Evolutionary conservation across 2,888 invertebrate genomes (phyloP), one percentile per base, ranked within the genome.

Genomic region (Apamea epomidion): DNA sequence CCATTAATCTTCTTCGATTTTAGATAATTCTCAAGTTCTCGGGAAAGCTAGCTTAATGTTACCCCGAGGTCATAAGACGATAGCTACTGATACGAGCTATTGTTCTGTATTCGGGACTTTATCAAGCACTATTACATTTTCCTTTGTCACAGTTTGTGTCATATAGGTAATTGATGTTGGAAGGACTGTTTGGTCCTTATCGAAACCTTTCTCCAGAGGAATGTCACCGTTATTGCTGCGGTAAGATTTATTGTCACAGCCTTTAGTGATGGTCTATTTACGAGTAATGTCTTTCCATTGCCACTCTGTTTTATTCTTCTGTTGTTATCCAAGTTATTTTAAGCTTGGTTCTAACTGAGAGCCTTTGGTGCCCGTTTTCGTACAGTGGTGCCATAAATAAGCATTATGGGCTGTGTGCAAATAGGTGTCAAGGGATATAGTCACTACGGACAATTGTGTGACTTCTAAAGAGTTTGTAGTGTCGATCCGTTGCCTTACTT

Each of bases 1-100:
- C 91, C 91, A 93, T 94, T 93, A 92, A 93, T 93, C 93, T 91
- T 93, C 93, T 92, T 93, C 93, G 93, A 94, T 94, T 92, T 91
- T 88, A 92, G 93, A 94, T 94, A 93, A 93, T 92, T 90, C 89
- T 81, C 86, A 86, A 90, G 86, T 90, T 89, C 88, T 91, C 88
- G 91, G 84, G 90, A 93, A 94, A 93, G 93, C 91, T 87, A 89
- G 80, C 85, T 90, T 91, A 91, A 91, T 87, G 90, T 90, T 88
- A 89, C 89, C 90, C 89, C 90, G 76, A 67, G 82, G 88, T 84
- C 82, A 67, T 78, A 42, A 86, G 80, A 86, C 83, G 90, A 88
- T 89, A 78, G 74, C 87, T 87, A 84, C 88, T 86, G 90, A 87
- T 91, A 90, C 82, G 74, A 68, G 78, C 78, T 81, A 90, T 91